These are phyloP conservation scores for Cryptus viduatorius DNA, from an alignment of 2,888 invertebrate genomes.

Conservation along the genomic window DNA sequence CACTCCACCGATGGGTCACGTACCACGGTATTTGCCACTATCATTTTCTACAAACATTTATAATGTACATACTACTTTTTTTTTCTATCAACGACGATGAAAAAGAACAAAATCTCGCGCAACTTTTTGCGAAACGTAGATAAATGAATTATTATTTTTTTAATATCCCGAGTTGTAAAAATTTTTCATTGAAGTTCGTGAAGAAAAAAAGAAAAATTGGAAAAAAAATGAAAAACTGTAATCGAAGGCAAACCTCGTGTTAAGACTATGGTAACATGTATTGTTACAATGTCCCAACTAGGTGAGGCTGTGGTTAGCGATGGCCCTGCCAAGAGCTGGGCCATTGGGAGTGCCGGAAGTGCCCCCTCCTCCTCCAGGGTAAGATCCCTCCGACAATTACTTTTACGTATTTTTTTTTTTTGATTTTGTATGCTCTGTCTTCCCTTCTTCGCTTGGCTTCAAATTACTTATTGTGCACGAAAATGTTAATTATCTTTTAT, in stretches of 20 bases:
- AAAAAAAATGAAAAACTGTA: constrained; percentile 41
- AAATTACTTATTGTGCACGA: constrained; percentile 81
- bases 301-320: constrained; percentile 85
- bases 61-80: constrained; percentile 15
- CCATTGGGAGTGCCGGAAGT: constrained; percentile 85
- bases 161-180: background rate
- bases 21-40: constrained; percentile 21
- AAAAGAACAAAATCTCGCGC: background rate
- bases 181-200: constrained; percentile 66
- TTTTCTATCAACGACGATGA: background rate
- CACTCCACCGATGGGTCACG: constrained; percentile 26
- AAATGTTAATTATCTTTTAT: constrained; percentile 73
- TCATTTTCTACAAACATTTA: background rate
- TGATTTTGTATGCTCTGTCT: constrained; percentile 84
- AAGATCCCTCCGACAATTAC: constrained; percentile 86
- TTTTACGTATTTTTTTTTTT: constrained; percentile 72
- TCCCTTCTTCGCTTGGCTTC: constrained; percentile 84
- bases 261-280: constrained; percentile 83
- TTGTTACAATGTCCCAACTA: constrained; percentile 85
- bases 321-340: constrained; percentile 85
- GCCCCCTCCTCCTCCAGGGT: constrained; percentile 88
- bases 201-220: constrained; percentile 57
- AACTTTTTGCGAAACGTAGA: background rate
- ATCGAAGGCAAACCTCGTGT: constrained; percentile 63
- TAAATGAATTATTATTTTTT: background rate